Percentiles rank a stretch among this genome's conserved stretches.
These are phyloP conservation scores for Atrichornis clamosus DNA, from an alignment of 2,113 vertebrate genomes.

Conservation along the genomic window DNA sequence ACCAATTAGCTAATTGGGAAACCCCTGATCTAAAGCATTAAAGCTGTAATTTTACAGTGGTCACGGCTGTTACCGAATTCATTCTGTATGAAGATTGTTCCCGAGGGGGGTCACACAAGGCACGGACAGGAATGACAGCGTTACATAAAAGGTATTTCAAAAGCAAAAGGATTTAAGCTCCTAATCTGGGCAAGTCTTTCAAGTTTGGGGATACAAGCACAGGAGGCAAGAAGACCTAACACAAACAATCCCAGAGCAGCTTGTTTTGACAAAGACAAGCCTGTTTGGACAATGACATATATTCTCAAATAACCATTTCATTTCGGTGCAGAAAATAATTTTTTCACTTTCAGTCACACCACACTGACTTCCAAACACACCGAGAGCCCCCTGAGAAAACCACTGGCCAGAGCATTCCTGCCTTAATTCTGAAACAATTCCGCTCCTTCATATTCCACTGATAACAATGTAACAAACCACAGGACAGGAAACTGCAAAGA, in stretches of 20 bases:
- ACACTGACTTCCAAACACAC: background rate
- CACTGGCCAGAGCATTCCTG: background rate
- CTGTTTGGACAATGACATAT: background rate
- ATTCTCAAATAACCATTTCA: background rate
- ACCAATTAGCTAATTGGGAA: background rate
- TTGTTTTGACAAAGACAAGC: slow-evolving; percentile 13
- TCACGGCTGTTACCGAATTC: background rate
- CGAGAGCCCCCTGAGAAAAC: background rate
- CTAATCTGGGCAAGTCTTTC: slow-evolving; percentile 38
- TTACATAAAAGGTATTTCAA: slow-evolving; percentile 27
- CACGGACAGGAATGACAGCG: rapidly evolving
- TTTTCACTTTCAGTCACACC: background rate
- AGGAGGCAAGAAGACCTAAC: background rate
- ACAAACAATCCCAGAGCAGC: slow-evolving; percentile 1
- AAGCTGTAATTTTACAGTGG: rapidly evolving
- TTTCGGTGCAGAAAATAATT: background rate
- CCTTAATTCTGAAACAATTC: background rate
- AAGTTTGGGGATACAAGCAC: background rate
- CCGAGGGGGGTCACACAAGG: background rate
- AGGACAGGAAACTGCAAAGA: background rate
- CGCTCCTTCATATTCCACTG: background rate
- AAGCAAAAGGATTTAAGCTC: background rate
- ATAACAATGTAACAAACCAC: background rate
- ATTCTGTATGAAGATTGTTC: rapidly evolving
- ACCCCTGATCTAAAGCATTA: background rate